Conservation (phyloP, 2,113 vertebrate species). For the Saimiri boliviensis region DNA sequence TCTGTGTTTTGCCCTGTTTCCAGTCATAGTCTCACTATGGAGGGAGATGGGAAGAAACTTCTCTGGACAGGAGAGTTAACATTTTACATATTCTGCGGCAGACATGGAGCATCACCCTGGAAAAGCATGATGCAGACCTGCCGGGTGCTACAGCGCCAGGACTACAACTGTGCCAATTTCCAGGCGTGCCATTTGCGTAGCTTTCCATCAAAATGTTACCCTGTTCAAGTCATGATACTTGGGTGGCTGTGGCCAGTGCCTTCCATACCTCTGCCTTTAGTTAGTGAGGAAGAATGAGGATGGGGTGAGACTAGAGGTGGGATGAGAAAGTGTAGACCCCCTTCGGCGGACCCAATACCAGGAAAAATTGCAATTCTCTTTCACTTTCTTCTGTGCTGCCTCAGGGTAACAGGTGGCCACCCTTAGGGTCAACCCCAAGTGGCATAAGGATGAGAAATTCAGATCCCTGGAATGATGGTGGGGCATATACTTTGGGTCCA, state of each 20-base stretch:
- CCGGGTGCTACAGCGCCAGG: too few relatives aligned
- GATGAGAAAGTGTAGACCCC: not conserved
- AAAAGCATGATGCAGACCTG: too few relatives aligned
- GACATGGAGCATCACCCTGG: too few relatives aligned
- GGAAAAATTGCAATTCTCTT: not conserved
- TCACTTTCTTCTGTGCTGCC: not conserved
- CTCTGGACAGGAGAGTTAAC: not conserved
- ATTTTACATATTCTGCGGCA: too few relatives aligned
- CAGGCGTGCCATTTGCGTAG: not conserved
- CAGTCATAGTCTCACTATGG: not conserved
- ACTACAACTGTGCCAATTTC: not conserved
- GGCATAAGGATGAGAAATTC: not conserved
- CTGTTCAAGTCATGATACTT: not conserved
- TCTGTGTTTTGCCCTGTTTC: not conserved
- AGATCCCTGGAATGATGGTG: fast-evolving
- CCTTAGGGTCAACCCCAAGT: not conserved
- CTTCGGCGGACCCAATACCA: not conserved
- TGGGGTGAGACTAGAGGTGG: not conserved
- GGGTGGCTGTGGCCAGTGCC: not conserved
- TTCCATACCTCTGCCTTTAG: not conserved
- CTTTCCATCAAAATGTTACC: not conserved
- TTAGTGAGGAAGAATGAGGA: not conserved
- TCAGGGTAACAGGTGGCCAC: not conserved
- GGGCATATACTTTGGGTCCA: not conserved
- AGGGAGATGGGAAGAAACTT: not conserved